Evolutionary conservation across 1,140 invertebrate genomes (phyloP).

Genomic region (Cylas formicarius): DNA sequence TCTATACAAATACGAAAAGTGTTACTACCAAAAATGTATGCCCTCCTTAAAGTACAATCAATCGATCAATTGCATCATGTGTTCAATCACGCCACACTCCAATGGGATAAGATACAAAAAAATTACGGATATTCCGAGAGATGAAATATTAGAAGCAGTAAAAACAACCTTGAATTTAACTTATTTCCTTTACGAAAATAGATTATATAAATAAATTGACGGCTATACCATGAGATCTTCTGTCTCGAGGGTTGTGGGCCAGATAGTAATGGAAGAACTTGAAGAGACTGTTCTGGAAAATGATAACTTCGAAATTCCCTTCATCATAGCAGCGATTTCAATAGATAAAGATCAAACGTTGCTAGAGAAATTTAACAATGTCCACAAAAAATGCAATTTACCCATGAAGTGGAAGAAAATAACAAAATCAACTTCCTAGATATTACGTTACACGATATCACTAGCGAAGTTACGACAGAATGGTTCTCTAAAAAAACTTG

Average conservation of each 20-base stretch:
- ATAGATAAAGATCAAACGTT: not conserved
- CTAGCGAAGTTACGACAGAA: no score
- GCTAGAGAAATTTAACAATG: conserved; percentile 1
- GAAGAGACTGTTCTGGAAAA: not conserved
- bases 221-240: conserved; percentile 11
- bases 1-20: not conserved
- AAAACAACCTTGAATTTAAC: conserved; percentile 2
- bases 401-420: no score
- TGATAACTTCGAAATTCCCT: conserved; percentile 2
- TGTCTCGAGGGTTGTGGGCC: conserved; percentile 8
- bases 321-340: not conserved
- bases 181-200: conserved; percentile 7
- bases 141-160: conserved; percentile 1
- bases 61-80: not conserved
- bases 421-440: no score
- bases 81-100: not conserved
- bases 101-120: conserved; percentile 10
- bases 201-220: conserved; percentile 10
- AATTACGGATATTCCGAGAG: not conserved
- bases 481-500: no score
- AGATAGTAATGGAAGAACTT: conserved; percentile 9
- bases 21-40: conserved; percentile 7
- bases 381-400: conserved; percentile 7
- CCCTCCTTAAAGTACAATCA: not conserved
- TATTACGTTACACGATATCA: no score